Percentiles rank a stretch among this genome's conserved stretches.
Evolutionary conservation across 2,113 vertebrate species (phyloP).

Genomic region (Peromyscus californicus): DNA sequence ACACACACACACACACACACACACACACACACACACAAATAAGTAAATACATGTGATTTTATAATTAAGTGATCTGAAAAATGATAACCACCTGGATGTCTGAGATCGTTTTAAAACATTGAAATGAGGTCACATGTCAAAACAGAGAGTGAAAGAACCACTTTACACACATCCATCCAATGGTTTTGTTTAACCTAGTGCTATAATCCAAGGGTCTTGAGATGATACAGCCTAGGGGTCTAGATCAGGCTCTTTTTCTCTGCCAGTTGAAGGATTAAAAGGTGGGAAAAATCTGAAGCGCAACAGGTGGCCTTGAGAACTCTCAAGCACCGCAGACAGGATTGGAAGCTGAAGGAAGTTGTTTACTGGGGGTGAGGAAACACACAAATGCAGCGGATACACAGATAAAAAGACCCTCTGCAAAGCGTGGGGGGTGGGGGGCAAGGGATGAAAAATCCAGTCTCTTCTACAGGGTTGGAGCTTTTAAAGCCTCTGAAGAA

Average conservation of each 20-base stretch:
- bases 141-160: background rate
- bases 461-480: background rate
- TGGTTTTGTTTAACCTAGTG: background rate
- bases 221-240: background rate
- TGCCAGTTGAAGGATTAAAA: background rate
- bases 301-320: background rate
- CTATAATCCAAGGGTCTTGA: background rate
- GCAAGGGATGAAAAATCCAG: background rate
- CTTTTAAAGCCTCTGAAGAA: background rate
- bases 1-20: background rate
- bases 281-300: background rate
- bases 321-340: background rate
- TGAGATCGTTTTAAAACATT: background rate
- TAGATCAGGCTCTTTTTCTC: background rate
- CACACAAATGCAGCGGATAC: background rate
- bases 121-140: background rate
- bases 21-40: too few species aligned
- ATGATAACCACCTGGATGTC: background rate
- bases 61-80: background rate
- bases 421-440: background rate
- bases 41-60: background rate
- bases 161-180: background rate
- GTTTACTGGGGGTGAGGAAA: background rate
- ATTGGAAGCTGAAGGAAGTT: background rate
- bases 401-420: background rate